A percentile compares a stretch with the other conserved stretches of the same genome.
phyloP scores from a whole-genome alignment of 1,140 invertebrate species.

The Ectropis grisescens region DNA sequence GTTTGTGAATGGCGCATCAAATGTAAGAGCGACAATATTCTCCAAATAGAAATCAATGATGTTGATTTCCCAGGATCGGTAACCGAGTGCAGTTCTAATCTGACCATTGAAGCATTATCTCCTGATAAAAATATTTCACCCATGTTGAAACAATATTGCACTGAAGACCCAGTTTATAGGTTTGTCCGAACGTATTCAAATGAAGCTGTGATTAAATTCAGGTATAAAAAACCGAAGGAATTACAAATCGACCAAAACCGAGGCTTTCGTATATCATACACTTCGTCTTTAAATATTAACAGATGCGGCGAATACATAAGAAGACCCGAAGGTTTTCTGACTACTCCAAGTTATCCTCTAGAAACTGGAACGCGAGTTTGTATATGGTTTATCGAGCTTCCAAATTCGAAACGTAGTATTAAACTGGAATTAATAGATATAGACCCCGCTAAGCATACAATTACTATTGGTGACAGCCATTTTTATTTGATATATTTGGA shows the following conservation, averaged over 20 bases:
- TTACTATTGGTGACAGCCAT: slow-evolving; percentile 45
- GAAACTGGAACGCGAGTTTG: slow-evolving; percentile 68
- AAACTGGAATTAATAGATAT: slow-evolving; percentile 39
- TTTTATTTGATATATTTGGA: slow-evolving; percentile 26
- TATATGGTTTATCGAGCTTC: slow-evolving; percentile 79
- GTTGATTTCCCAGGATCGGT: slow-evolving; percentile 40
- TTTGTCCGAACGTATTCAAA: slow-evolving; percentile 37
- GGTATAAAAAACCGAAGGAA: slow-evolving; percentile 64
- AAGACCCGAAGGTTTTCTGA: slow-evolving; percentile 73
- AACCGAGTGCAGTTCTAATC: slow-evolving; percentile 34
- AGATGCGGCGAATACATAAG: slow-evolving; percentile 75
- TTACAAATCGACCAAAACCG: slow-evolving; percentile 26
- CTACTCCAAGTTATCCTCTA: slow-evolving; percentile 79
- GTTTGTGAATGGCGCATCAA: slow-evolving; percentile 75
- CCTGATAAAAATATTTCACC: slow-evolving; percentile 26
- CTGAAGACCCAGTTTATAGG: slow-evolving; percentile 19
- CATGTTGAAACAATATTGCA: slow-evolving; percentile 32
- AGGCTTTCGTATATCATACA: slow-evolving; percentile 57
- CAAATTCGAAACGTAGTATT: slow-evolving; percentile 66
- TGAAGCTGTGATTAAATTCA: slow-evolving; percentile 47
- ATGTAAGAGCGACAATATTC: slow-evolving; percentile 49
- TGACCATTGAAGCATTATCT: slow-evolving; percentile 35
- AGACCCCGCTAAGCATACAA: slow-evolving; percentile 43
- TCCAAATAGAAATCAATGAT: slow-evolving; percentile 63
- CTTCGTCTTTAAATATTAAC: slow-evolving; percentile 47